Evolutionary conservation across 2,888 invertebrate genomes (phyloP).

Genomic region (Heliconius ethilla): DNA sequence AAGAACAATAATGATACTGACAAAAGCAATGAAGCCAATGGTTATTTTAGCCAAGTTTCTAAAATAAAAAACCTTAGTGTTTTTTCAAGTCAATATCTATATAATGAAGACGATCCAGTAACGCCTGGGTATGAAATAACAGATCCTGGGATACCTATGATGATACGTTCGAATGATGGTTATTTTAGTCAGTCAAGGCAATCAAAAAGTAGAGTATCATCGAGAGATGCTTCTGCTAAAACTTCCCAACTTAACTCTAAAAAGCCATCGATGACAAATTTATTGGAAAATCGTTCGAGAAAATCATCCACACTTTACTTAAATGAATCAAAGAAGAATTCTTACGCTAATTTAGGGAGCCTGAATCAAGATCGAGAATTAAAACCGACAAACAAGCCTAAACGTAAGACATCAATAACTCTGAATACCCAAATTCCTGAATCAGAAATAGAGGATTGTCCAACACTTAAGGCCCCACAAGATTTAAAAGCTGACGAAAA

Average conservation of each 20-base stretch:
- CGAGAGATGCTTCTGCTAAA: constrained; percentile 70
- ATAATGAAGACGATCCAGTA: constrained; percentile 84
- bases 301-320: constrained; percentile 75
- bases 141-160: constrained; percentile 86
- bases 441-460: constrained; percentile 79
- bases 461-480: constrained; percentile 76
- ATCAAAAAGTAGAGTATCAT: constrained; percentile 69
- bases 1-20: constrained; percentile 47
- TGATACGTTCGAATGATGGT: constrained; percentile 84
- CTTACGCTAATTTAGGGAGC: constrained; percentile 66
- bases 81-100: constrained; percentile 85
- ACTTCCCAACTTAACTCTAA: constrained; percentile 75
- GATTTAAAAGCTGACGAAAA: constrained; percentile 80
- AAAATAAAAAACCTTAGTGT: constrained; percentile 73
- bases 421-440: constrained; percentile 71
- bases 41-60: constrained; percentile 69
- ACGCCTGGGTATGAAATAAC: constrained; percentile 85
- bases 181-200: constrained; percentile 81
- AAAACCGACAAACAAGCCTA: constrained; percentile 59
- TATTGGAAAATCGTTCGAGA: constrained; percentile 71
- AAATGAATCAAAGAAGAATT: constrained; percentile 79
- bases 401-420: constrained; percentile 70
- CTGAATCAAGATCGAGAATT: constrained; percentile 64
- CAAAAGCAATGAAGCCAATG: constrained; percentile 63
- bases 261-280: constrained; percentile 76